Conservation (phyloP, 1,140 invertebrate species). For the Brachionus calyciflorus region DNA sequence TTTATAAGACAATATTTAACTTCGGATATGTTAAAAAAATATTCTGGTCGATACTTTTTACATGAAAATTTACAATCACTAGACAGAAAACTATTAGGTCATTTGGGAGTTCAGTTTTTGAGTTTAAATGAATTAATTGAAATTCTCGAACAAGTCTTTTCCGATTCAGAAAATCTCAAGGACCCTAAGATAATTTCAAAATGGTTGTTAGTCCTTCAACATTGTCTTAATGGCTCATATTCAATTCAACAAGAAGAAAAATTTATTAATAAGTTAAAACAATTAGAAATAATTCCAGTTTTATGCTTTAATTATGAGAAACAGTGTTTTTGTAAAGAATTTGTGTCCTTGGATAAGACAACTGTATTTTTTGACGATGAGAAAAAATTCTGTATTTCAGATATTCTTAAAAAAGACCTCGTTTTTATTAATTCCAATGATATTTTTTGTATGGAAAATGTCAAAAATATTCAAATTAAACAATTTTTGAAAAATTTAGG, state of each 20-base stretch:
- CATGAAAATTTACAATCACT: neutral
- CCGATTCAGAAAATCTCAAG: neutral
- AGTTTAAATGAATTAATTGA: constrained; percentile 2
- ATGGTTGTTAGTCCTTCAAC: constrained; percentile 6
- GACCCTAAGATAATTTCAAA: neutral
- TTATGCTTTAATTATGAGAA: neutral
- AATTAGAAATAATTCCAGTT: constrained; percentile 26
- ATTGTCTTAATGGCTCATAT: constrained; percentile 20
- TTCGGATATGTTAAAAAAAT: neutral
- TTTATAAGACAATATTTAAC: constrained; percentile 4
- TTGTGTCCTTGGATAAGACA: neutral
- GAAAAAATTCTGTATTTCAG: neutral
- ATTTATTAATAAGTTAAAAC: constrained; percentile 12
- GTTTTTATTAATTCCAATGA: neutral
- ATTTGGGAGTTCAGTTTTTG: constrained; percentile 2
- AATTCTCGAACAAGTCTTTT: neutral
- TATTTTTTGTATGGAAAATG: neutral
- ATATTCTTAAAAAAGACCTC: neutral
- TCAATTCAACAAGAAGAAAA: constrained; percentile 28
- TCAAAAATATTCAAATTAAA: constrained; percentile 10
- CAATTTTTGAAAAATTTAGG: constrained; percentile 4
- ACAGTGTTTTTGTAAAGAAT: neutral
- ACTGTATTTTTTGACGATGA: neutral
- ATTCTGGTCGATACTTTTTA: constrained; percentile 2
- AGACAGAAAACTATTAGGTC: neutral